Evolutionary conservation across 2,113 vertebrate species (phyloP).

Genomic region (Nesospiza acunhae): DNA sequence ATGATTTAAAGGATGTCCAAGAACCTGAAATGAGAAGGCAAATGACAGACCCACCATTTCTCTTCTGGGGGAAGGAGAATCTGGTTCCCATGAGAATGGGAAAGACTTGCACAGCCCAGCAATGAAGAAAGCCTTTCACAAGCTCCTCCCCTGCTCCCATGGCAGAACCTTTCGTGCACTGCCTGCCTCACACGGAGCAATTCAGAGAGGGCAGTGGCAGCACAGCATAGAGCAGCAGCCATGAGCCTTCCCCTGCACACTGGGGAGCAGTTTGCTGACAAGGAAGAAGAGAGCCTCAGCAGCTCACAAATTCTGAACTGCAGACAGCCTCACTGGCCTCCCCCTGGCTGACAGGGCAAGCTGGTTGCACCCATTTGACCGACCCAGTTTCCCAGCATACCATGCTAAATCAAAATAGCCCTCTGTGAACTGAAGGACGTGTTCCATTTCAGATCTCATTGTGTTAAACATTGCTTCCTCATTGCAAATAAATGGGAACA

Average conservation of each 20-base stretch:
- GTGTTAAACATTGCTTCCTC: constrained; percentile 20
- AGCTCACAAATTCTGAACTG: not conserved
- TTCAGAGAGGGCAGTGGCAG: not conserved
- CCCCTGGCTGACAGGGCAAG: not conserved
- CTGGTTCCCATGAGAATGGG: not conserved
- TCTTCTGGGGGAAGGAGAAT: not conserved
- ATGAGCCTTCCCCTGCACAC: fast-evolving
- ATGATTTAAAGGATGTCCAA: not conserved
- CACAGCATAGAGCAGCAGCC: not conserved
- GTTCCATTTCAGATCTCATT: not conserved
- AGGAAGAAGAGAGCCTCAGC: not conserved
- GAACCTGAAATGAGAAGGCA: not conserved
- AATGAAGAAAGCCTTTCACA: not conserved
- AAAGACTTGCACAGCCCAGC: not conserved
- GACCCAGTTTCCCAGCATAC: not conserved
- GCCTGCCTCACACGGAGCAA: not conserved
- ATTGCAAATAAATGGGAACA: constrained; percentile 23
- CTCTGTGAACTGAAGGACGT: not conserved
- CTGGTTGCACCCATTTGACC: not conserved
- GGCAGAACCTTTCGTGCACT: not conserved
- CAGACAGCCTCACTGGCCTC: fast-evolving
- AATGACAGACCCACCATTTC: not conserved
- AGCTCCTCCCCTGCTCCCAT: not conserved
- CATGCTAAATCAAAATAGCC: not conserved
- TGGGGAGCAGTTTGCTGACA: not conserved